These are phyloP conservation scores for Acropternis orthonyx DNA, from an alignment of 2,797 vertebrate species.

Conservation along the genomic window DNA sequence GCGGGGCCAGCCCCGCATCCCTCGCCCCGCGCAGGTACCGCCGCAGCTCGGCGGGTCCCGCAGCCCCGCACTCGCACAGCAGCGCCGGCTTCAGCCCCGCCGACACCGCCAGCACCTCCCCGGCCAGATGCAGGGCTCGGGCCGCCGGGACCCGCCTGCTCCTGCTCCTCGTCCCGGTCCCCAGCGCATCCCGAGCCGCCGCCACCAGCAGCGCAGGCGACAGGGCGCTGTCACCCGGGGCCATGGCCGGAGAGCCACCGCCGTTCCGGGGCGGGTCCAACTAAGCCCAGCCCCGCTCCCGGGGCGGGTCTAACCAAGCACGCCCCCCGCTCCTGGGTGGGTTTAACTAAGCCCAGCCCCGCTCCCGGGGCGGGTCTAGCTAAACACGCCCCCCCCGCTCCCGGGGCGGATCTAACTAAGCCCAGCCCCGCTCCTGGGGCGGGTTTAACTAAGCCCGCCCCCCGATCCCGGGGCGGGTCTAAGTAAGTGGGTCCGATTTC, in stretches of 20 bases:
- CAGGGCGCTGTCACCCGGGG: background rate
- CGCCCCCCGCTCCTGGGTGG: no score
- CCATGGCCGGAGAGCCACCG: background rate
- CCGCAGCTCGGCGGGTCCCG: slow-evolving; percentile 76
- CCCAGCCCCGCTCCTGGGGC: no score
- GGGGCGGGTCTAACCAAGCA: no score
- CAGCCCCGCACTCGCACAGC: slow-evolving; percentile 83
- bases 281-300: background rate
- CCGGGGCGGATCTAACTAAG: no score
- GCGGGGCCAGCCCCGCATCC: slow-evolving; percentile 69
- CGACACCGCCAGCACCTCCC: slow-evolving; percentile 84
- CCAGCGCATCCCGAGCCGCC: slow-evolving; percentile 65
- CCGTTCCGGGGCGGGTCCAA: background rate
- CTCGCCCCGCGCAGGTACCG: slow-evolving; percentile 79
- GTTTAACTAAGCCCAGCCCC: no score
- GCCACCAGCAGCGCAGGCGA: slow-evolving; percentile 69
- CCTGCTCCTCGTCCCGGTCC: background rate
- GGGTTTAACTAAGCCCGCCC: no score
- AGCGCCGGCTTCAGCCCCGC: slow-evolving; percentile 86
- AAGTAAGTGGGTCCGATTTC: no score
- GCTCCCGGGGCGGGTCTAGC: no score
- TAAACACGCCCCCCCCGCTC: no score
- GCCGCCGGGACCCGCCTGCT: background rate
- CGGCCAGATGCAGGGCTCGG: slow-evolving; percentile 74
- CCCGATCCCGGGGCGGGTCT: no score